Conservation (phyloP, 2,113 vertebrate genomes). For the Noctilio leporinus region DNA sequence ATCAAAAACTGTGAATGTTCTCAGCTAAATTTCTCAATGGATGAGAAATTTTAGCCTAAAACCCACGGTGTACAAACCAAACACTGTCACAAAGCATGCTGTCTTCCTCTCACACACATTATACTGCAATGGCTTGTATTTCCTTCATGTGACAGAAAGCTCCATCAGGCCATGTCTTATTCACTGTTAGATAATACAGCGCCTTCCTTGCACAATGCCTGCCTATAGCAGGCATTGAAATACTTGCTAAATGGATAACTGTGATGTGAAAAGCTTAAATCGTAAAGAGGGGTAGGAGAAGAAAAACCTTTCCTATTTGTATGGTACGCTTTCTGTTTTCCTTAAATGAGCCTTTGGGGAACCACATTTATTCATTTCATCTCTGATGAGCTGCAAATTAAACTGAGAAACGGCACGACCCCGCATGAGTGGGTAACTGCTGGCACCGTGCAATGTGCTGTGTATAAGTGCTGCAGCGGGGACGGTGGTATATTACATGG, state of each 20-base stretch:
- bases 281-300: neutral
- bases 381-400: conserved; percentile 44
- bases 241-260: neutral
- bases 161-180: neutral
- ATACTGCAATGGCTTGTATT: neutral
- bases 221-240: neutral
- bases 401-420: conserved; percentile 33
- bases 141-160: neutral
- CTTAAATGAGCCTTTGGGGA: conserved; percentile 41
- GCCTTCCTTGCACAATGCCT: neutral
- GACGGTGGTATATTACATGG: neutral
- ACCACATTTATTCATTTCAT: conserved; percentile 31
- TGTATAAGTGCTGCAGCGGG: neutral
- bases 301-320: neutral
- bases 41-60: neutral
- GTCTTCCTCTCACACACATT: neutral
- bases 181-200: neutral
- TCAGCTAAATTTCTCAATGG: neutral
- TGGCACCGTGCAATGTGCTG: no score
- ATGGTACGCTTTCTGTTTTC: conserved; percentile 3
- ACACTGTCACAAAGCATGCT: neutral
- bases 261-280: conserved; percentile 8
- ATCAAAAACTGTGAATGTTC: neutral
- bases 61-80: neutral
- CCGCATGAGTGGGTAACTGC: neutral